Base-by-base conservation (phyloP, 2,888 invertebrate genomes). In the Standfussiana lucernea region DNA sequence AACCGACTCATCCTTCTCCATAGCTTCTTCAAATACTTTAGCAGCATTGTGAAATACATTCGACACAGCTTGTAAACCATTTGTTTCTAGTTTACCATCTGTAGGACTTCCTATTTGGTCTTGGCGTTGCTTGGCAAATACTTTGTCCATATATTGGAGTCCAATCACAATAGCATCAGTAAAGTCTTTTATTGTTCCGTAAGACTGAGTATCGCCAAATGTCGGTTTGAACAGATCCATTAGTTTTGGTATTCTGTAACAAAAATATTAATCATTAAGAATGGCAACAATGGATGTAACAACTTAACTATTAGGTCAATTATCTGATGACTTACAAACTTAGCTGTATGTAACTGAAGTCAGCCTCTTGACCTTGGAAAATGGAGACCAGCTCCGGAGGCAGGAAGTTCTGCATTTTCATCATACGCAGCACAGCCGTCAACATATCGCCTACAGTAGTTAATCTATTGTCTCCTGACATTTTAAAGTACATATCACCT, bases 391-490 rank as follows among this genome's bases (percentile, higher is more conserved):
- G 77, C 80, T 97, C 97, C 0, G 91, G 88, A 0, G 97, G 97
- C 28, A 97, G 84, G 86, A 97, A 97, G 86, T 96, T 95, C 50
- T 95, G 91, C 0, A 96, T 77, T 1, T 91, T 93, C 13, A 93
- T 92, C 90, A 97, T 93, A 10, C 96, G 93, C 7, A 97, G 83
- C 1, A 96, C 93, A 0, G 96, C 96, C 1, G 94, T 94, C 37
- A 95, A 80, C 87, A 97, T 94, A 62, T 93, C 93, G 0, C 94
- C 96, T 2, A 97, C 81, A 15, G 94, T 93, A 0, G 90, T 88
- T 56, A 97, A 82, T 28, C 97, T 93, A 53, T 93, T 91, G 82
- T 97, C 97, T 0, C 96, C 96, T 0, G 95, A 94, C 74, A 97
- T 90, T 84, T 97, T 97, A 53, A 92, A 94, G 90, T 97, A 95